Conservation (phyloP, 2,113 vertebrate genomes). For the Caracal caracal region DNA sequence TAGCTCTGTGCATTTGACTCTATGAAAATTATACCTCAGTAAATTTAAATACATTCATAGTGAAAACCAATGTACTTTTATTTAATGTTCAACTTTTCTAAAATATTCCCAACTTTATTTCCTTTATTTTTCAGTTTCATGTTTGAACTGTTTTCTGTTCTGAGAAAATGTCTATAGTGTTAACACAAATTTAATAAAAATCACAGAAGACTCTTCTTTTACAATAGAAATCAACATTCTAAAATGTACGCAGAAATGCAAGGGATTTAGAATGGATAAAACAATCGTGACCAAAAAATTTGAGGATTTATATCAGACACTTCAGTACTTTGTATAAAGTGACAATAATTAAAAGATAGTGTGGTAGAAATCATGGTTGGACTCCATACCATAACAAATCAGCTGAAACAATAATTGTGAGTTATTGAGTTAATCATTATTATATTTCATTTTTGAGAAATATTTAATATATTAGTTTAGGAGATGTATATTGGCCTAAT, state of each 20-base stretch:
- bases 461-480: constrained; percentile 46
- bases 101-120: constrained; percentile 38
- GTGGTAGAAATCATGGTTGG: background rate
- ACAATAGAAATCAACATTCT: background rate
- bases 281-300: background rate
- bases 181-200: background rate
- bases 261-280: background rate
- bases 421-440: constrained; percentile 44
- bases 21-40: background rate
- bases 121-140: constrained; percentile 47
- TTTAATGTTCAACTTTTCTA: constrained; percentile 58
- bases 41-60: background rate
- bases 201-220: background rate
- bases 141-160: background rate
- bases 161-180: background rate
- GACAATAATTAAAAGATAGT: background rate
- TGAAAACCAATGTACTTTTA: constrained; percentile 37
- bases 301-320: background rate
- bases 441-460: constrained; percentile 34
- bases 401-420: constrained; percentile 7
- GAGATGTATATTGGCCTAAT: background rate
- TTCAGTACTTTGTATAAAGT: background rate
- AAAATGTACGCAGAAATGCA: background rate
- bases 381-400: background rate
- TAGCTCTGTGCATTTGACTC: background rate